These are phyloP conservation scores for Sycophila texana DNA, from an alignment of 2,888 invertebrate genomes.

Conservation along the genomic window DNA sequence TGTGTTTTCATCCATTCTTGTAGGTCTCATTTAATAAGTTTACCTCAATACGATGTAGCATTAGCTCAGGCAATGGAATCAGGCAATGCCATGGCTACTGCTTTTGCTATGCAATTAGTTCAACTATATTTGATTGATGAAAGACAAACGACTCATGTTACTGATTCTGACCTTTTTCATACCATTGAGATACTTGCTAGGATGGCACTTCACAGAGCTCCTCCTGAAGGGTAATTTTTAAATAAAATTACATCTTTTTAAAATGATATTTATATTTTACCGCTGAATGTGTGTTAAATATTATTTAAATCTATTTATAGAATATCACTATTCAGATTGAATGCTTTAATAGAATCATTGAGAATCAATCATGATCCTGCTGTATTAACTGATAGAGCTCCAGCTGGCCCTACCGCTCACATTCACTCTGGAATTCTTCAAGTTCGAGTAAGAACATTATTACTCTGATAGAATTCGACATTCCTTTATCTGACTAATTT, in stretches of 20 bases:
- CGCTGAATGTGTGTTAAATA: not conserved
- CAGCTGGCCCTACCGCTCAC: constrained; percentile 89
- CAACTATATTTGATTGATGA: constrained; percentile 92
- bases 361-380: constrained; percentile 85
- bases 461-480: not conserved
- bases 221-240: constrained; percentile 84
- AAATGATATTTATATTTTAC: not conserved
- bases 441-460: constrained; percentile 80
- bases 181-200: constrained; percentile 90
- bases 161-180: constrained; percentile 90
- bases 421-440: constrained; percentile 95
- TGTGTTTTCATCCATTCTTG: constrained; percentile 22
- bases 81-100: constrained; percentile 88
- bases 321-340: constrained; percentile 77
- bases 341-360: constrained; percentile 88
- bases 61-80: constrained; percentile 92
- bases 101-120: constrained; percentile 93
- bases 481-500: not conserved
- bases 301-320: constrained; percentile 58
- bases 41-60: constrained; percentile 86
- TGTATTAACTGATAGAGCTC: constrained; percentile 86
- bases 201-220: constrained; percentile 85
- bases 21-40: constrained; percentile 78
- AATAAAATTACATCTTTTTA: not conserved
- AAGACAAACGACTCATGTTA: constrained; percentile 84